phyloP scores from a whole-genome alignment of 1,140 invertebrate species.

The Nixonia krombeini region DNA sequence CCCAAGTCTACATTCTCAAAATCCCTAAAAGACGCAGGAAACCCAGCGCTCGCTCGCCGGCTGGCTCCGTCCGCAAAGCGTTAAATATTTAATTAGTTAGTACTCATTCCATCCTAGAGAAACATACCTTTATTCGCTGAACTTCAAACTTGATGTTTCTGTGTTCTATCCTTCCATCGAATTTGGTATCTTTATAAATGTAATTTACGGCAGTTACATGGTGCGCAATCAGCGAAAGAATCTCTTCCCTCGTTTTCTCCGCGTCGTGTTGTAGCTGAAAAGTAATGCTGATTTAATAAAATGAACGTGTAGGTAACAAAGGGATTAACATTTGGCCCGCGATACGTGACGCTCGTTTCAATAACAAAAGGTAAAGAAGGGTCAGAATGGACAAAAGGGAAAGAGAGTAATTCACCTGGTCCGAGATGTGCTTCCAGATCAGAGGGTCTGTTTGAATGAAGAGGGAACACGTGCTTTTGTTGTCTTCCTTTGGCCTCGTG shows the following conservation, averaged over 20 bases:
- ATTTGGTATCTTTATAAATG: slow-evolving; percentile 96
- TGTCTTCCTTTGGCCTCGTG: slow-evolving; percentile 77
- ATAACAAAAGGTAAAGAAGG: no score
- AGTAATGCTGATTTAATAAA: no score
- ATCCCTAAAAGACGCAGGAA: no score
- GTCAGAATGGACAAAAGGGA: no score
- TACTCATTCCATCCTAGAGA: no score
- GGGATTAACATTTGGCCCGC: no score
- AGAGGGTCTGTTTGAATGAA: slow-evolving; percentile 98
- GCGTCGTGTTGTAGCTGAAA: slow-evolving; percentile 78
- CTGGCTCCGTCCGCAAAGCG: no score
- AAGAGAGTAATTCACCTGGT: slow-evolving; percentile 69
- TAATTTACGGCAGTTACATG: slow-evolving; percentile 99
- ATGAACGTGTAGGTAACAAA: no score
- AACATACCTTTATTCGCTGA: slow-evolving; percentile 90
- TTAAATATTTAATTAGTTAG: no score
- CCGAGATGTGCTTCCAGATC: slow-evolving; percentile 92
- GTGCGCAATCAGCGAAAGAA: slow-evolving; percentile 95
- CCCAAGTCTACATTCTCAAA: no score
- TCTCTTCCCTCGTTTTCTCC: slow-evolving; percentile 95
- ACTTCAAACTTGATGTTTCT: slow-evolving; percentile 98
- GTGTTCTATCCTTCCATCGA: slow-evolving; percentile 89
- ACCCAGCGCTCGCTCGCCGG: no score
- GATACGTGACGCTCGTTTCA: no score
- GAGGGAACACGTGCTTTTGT: slow-evolving; percentile 88